Evolutionary conservation across 2,888 invertebrate species (phyloP).

Genomic region (Sarcophaga subvicina): DNA sequence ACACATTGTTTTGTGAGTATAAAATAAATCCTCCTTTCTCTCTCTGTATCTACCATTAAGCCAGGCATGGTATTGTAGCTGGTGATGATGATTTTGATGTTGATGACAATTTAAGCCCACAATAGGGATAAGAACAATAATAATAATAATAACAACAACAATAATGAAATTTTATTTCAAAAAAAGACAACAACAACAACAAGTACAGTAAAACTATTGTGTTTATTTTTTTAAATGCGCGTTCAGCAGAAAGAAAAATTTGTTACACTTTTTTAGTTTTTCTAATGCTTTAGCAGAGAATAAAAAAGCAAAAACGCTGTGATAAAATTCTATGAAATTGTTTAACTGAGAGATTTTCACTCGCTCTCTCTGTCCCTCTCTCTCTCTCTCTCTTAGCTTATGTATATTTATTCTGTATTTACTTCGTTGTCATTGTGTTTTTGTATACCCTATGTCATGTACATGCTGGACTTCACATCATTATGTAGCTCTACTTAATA

Average conservation of each 20-base stretch:
- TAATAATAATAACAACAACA: neutral
- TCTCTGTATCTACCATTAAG: no score
- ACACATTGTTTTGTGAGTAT: no score
- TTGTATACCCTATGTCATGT: neutral
- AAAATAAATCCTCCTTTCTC: no score
- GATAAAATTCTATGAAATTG: conserved; percentile 33
- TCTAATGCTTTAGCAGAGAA: conserved; percentile 40
- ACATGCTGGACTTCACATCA: no score
- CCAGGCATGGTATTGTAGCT: neutral
- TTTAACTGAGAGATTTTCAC: conserved; percentile 22
- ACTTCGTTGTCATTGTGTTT: neutral
- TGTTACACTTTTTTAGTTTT: conserved; percentile 51
- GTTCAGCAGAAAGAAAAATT: conserved; percentile 63
- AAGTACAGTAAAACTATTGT: conserved; percentile 21
- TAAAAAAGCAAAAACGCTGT: neutral
- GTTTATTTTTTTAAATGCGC: conserved; percentile 48
- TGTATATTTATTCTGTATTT: neutral
- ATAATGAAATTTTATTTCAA: neutral
- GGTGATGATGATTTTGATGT: neutral
- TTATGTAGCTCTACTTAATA: no score
- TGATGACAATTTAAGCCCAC: conserved; percentile 37
- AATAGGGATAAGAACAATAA: conserved; percentile 12
- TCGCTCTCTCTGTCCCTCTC: neutral
- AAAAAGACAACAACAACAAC: neutral
- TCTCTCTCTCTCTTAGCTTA: neutral